These are phyloP conservation scores for Heliangelus exortis DNA, from an alignment of 2,797 vertebrate species.

Conservation along the genomic window DNA sequence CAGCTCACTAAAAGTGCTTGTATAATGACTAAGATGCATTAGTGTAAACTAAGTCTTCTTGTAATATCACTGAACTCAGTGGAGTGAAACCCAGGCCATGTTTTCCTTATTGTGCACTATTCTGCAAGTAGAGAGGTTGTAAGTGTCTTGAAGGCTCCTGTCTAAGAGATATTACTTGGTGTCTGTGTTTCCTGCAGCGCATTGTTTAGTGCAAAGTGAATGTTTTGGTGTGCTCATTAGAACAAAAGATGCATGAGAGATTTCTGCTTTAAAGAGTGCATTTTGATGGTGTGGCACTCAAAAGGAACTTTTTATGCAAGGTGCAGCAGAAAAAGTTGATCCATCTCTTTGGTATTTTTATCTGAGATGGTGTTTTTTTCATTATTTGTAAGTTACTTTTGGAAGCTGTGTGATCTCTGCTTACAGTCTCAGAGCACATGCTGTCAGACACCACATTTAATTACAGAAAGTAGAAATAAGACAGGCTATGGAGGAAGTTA, in stretches of 20 bases:
- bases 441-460: conserved; percentile 37
- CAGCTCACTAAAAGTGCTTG: neutral
- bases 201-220: neutral
- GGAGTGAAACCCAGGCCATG: neutral
- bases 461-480: conserved; percentile 18
- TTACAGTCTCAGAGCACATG: neutral
- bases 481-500: neutral
- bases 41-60: conserved; percentile 2
- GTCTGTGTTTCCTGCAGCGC: neutral
- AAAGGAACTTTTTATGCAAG: conserved; percentile 9
- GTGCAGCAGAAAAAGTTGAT: conserved; percentile 24
- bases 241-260: neutral
- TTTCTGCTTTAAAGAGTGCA: conserved; percentile 3
- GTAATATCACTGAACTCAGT: neutral
- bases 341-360: neutral
- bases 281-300: neutral
- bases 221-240: neutral
- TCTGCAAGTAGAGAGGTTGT: neutral
- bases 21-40: neutral
- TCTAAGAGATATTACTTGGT: neutral
- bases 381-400: conserved; percentile 42
- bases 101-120: neutral
- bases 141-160: neutral
- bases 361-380: conserved; percentile 8
- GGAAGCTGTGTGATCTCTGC: conserved; percentile 20